phyloP scores from a whole-genome alignment of 2,888 invertebrate species.

The Spodoptera picta region DNA sequence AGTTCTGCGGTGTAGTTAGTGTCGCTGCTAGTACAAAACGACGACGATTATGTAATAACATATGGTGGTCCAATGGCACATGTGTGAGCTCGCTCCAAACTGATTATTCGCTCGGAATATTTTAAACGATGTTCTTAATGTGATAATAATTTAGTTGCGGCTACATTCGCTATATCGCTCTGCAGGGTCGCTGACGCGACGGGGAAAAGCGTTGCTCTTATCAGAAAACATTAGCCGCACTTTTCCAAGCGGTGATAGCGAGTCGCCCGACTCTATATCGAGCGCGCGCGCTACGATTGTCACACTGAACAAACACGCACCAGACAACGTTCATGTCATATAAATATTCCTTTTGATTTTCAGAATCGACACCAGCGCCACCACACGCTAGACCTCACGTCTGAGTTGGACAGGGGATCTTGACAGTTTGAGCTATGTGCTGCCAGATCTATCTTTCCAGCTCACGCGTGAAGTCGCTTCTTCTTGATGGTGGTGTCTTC shows the following conservation, averaged over 20 bases:
- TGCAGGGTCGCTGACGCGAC: constrained; percentile 79
- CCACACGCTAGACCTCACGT: constrained; percentile 74
- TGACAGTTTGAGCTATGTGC: constrained; percentile 83
- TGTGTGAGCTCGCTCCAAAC: constrained; percentile 71
- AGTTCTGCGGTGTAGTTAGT: constrained; percentile 60
- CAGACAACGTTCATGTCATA: constrained; percentile 58
- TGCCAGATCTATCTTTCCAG: constrained; percentile 90
- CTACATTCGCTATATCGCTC: constrained; percentile 73
- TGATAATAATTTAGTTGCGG: constrained; percentile 62
- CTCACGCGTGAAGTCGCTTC: constrained; percentile 83
- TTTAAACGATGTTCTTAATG: constrained; percentile 69
- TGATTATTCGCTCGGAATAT: constrained; percentile 59
- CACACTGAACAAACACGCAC: constrained; percentile 74
- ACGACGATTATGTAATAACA: constrained; percentile 80
- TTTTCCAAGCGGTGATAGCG: constrained; percentile 85
- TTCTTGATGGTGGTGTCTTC: constrained; percentile 1
- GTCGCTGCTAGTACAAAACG: constrained; percentile 66
- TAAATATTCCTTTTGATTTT: constrained; percentile 67
- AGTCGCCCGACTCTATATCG: constrained; percentile 72
- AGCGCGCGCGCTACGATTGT: constrained; percentile 76
- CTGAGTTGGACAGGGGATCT: constrained; percentile 89
- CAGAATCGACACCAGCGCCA: constrained; percentile 58
- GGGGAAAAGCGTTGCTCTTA: constrained; percentile 85
- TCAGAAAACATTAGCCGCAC: constrained; percentile 86
- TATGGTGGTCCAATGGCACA: constrained; percentile 80